Conservation (phyloP, 2,113 vertebrate genomes). For the Pachycephala philippinensis region DNA sequence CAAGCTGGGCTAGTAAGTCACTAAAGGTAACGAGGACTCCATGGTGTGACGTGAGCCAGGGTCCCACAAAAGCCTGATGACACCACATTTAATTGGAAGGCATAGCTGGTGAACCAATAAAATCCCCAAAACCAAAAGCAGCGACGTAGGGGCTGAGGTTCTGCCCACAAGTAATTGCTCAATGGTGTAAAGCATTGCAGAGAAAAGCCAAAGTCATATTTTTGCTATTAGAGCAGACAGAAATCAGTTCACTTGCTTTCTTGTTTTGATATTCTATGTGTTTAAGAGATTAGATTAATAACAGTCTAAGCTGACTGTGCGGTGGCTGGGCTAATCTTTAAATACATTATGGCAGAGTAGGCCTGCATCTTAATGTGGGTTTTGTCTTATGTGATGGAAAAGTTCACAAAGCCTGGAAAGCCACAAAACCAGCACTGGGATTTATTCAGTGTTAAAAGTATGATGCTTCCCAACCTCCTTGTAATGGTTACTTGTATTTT, state of each 20-base stretch:
- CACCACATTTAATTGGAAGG: slow-evolving; percentile 61
- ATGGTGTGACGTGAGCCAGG: neutral
- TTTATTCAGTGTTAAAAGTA: neutral
- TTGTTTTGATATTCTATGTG: slow-evolving; percentile 63
- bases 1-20: neutral
- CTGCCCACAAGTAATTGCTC: slow-evolving; percentile 67
- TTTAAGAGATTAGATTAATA: slow-evolving; percentile 75
- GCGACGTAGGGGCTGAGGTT: slow-evolving; percentile 35
- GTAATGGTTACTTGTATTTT: neutral
- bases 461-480: neutral
- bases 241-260: slow-evolving; percentile 63
- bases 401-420: neutral
- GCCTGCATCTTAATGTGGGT: slow-evolving; percentile 51
- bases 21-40: neutral
- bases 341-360: slow-evolving; percentile 61
- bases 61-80: slow-evolving; percentile 1
- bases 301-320: slow-evolving; percentile 56
- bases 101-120: slow-evolving; percentile 36
- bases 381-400: slow-evolving; percentile 31
- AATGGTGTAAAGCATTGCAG: slow-evolving; percentile 35
- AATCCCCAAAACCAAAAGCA: slow-evolving; percentile 62
- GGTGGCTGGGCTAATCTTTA: slow-evolving; percentile 67
- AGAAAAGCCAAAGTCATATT: slow-evolving; percentile 59
- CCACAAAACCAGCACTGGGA: neutral
- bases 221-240: slow-evolving; percentile 62